Evolutionary conservation across 2,113 vertebrate genomes (phyloP).

Genomic region (Macroglossus sobrinus): DNA sequence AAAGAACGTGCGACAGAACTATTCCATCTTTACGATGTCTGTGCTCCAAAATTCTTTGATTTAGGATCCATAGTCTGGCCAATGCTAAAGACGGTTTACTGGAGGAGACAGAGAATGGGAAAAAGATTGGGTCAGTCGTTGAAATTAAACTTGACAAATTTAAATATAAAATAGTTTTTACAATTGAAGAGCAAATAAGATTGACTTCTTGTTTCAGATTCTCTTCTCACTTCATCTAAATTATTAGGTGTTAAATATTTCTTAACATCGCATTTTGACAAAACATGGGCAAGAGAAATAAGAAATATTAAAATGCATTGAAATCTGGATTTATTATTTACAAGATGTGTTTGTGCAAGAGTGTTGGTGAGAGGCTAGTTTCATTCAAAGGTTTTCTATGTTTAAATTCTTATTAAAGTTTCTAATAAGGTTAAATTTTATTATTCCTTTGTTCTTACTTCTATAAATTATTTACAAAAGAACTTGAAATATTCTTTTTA

Average conservation of each 20-base stretch:
- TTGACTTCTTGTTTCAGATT: background rate
- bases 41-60: background rate
- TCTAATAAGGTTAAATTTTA: background rate
- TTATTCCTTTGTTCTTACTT: background rate
- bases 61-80: too few relatives aligned
- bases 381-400: background rate
- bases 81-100: background rate
- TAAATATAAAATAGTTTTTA: background rate
- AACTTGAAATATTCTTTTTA: background rate
- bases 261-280: background rate
- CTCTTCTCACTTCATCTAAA: background rate
- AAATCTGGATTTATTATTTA: background rate
- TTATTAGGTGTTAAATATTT: background rate
- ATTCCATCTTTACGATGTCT: background rate
- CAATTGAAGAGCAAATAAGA: background rate
- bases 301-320: background rate
- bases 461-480: background rate
- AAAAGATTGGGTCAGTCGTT: background rate
- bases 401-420: background rate
- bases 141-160: background rate
- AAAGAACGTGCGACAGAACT: background rate
- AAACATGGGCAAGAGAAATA: background rate
- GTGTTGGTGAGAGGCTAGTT: background rate
- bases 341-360: background rate
- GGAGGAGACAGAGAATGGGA: background rate